A percentile compares a stretch with the other conserved stretches of the same genome.
Conservation (phyloP, 2,797 vertebrate genomes). For the Sebastes itinus region DNA sequence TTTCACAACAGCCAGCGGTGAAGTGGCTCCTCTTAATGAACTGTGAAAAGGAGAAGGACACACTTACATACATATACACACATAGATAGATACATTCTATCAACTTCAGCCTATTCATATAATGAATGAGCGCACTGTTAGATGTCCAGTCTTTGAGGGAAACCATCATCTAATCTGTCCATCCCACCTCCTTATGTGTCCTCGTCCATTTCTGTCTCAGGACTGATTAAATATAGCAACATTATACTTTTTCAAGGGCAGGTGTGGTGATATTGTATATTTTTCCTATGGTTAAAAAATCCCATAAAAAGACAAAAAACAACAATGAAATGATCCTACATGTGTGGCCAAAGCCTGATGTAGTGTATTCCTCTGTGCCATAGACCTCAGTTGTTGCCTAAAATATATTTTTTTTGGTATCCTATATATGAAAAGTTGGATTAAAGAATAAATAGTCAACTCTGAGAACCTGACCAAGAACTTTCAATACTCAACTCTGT, state of each 20-base stretch:
- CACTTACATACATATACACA: slow-evolving; percentile 1
- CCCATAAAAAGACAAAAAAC: not conserved
- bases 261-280: not conserved
- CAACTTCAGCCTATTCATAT: not conserved
- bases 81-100: not conserved
- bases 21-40: slow-evolving; percentile 66
- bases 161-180: not conserved
- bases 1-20: slow-evolving; percentile 47
- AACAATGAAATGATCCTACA: not conserved
- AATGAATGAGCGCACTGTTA: not conserved
- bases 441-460: not conserved
- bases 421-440: not conserved
- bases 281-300: not conserved
- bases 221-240: not conserved
- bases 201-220: not conserved
- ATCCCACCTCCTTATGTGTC: not conserved
- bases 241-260: not conserved
- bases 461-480: not conserved
- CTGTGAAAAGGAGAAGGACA: slow-evolving; percentile 48
- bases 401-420: not conserved
- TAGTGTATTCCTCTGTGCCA: not conserved
- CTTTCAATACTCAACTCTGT: not conserved
- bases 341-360: not conserved
- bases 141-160: not conserved
- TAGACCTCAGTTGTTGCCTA: not conserved